Conservation (phyloP, 1,140 invertebrate species). For the Drusus annulatus region DNA sequence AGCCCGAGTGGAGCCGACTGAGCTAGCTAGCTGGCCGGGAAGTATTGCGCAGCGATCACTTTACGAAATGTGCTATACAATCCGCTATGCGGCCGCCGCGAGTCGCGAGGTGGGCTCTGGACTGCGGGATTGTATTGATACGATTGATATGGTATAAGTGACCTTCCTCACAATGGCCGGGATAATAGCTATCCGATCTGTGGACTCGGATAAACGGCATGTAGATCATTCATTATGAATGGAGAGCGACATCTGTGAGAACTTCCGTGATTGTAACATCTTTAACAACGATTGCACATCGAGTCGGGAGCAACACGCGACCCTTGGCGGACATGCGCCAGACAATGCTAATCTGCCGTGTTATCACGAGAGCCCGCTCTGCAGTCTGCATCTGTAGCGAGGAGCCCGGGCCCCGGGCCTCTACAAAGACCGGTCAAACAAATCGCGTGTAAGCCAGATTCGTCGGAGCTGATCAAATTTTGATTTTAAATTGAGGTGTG, state of each 20-base stretch:
- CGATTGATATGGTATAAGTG: too few species aligned
- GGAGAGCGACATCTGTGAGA: too few species aligned
- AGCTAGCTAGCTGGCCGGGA: neutral
- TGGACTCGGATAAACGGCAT: too few species aligned
- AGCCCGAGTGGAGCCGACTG: constrained; percentile 16
- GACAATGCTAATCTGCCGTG: constrained; percentile 5
- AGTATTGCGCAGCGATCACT: constrained; percentile 42
- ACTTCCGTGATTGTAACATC: too few species aligned
- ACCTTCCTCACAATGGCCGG: neutral
- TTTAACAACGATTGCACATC: too few species aligned
- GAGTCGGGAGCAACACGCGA: neutral
- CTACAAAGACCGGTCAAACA: neutral
- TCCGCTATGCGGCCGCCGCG: too few species aligned
- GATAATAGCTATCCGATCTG: too few species aligned
- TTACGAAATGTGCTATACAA: constrained; percentile 45
- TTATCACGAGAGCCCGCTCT: neutral
- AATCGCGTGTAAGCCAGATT: constrained; percentile 3
- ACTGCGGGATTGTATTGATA: neutral
- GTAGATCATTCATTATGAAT: too few species aligned
- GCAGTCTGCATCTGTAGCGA: neutral
- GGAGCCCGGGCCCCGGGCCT: too few species aligned
- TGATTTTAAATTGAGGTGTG: neutral
- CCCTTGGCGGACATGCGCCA: neutral
- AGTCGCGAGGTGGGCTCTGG: constrained; percentile 19
- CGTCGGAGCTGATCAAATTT: neutral